These are phyloP conservation scores for Nemopilema nomurai DNA, from an alignment of 30 jellyfish, hydroid and myxozoan species.

Conservation along the genomic window DNA sequence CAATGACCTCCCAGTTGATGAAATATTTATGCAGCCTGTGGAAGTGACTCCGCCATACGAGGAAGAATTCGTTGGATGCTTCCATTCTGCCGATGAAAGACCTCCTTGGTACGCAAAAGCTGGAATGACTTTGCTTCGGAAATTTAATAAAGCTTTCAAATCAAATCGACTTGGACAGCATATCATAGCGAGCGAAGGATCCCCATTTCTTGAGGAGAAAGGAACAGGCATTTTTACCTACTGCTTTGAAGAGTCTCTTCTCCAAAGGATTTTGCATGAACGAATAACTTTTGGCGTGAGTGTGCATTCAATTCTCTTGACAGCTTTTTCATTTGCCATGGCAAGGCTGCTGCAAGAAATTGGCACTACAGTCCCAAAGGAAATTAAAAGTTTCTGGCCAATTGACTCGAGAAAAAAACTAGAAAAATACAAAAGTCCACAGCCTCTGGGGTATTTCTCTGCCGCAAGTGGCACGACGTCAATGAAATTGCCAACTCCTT, in stretches of 20 bases:
- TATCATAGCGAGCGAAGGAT: neutral
- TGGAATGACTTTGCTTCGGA: conserved; percentile 3
- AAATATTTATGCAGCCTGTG: conserved; percentile 17
- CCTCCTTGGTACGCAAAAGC: conserved; percentile 48
- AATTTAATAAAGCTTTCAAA: neutral
- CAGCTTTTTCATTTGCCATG: conserved; percentile 40
- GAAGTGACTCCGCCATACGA: conserved; percentile 45
- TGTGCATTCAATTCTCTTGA: conserved; percentile 40
- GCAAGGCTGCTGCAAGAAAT: conserved; percentile 7
- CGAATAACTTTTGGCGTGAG: conserved; percentile 20
- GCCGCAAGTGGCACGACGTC: conserved; percentile 25
- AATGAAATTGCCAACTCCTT: conserved; percentile 37
- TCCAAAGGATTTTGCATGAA: conserved; percentile 19
- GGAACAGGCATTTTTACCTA: conserved; percentile 24
- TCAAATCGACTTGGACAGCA: neutral
- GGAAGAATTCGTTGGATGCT: conserved; percentile 24
- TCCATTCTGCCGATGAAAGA: conserved; percentile 20
- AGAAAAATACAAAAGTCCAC: conserved; percentile 43
- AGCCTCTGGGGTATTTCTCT: conserved; percentile 44
- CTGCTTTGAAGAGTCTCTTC: conserved; percentile 3
- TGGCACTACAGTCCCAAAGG: conserved; percentile 36
- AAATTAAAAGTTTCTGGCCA: conserved; percentile 29
- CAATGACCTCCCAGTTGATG: conserved; percentile 39
- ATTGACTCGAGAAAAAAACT: conserved; percentile 39
- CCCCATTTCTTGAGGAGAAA: conserved; percentile 15